These are phyloP conservation scores for Mormyrus iriodes DNA, from an alignment of 2,113 vertebrate species.

Conservation along the genomic window DNA sequence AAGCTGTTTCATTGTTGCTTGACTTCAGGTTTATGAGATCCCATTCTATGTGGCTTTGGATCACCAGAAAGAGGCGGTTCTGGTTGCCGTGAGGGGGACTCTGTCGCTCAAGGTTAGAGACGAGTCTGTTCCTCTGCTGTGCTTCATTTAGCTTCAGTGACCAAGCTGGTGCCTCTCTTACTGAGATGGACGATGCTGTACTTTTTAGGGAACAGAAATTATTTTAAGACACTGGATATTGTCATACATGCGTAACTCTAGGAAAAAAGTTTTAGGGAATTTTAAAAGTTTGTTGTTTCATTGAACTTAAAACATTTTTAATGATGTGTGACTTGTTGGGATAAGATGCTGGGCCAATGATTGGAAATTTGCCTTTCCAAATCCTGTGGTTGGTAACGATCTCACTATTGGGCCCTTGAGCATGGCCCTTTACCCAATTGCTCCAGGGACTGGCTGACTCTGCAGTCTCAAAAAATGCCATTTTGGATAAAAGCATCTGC, in stretches of 20 bases:
- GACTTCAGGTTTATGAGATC: slow-evolving; percentile 85
- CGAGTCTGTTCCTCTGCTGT: neutral
- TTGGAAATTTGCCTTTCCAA: neutral
- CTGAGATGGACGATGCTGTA: neutral
- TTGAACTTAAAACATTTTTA: neutral
- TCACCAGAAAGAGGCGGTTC: slow-evolving; percentile 82
- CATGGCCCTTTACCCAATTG: neutral
- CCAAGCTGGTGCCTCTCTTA: neutral
- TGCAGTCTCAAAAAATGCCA: neutral
- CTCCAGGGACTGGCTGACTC: neutral
- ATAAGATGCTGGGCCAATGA: neutral
- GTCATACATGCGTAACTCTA: neutral
- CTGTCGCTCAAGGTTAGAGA: slow-evolving; percentile 81
- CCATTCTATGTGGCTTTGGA: slow-evolving; percentile 92
- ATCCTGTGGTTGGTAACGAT: neutral
- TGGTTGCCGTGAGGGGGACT: slow-evolving; percentile 90
- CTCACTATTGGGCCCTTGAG: neutral
- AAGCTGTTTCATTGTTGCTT: neutral
- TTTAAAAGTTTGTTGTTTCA: neutral
- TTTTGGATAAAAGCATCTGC: slow-evolving; percentile 10
- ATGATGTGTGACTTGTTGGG: neutral
- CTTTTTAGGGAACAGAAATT: neutral
- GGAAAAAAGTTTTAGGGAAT: neutral
- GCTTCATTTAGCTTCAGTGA: neutral
- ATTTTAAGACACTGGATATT: neutral